Base-by-base conservation (phyloP, 92 coral and sea anemone genomes). In the Scolanthus callimorphus region DNA sequence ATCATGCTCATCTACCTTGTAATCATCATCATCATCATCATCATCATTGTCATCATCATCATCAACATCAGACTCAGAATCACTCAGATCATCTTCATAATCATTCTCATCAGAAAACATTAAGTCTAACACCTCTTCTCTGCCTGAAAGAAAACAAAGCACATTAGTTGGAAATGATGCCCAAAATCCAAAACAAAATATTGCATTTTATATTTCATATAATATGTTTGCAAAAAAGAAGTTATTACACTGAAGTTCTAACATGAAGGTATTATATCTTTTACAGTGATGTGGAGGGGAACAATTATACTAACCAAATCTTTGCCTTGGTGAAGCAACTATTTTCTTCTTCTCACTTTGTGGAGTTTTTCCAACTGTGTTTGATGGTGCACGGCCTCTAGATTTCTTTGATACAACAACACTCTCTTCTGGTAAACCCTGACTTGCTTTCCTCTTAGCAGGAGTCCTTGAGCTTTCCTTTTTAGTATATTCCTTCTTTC, bases 371-470 rank as follows among this genome's bases (percentile, higher is more conserved):
- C 44, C 25, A 17, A 1, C 50, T 11, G 21, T 39, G 11, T 34
- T 51, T 20, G 20, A 39, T 11, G 68, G 49, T 15, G 27, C 15
- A 21, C 51, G 51, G 20, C 50, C 52, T n/a, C n/a, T n/a, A 54
- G 66, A 82, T 74, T 64, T 77, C 54, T 91, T 91, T 27, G 53
- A 58, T 0, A 67, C 57, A 27, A 80, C 82, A 21, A 22, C 55
- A 1, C 83, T 73, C 28, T 76, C 91, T 61, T 91, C 97, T 29
- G 96, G 89, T 9, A 91, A 53, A 51, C 97, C 87, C 27, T 76
- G 76, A 29, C 91, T 91, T 46, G 97, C 97, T 60, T 89, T 91
- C 38, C 97, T 62, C 30, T 91, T 91, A 11, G 48, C 43, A n/a
- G 81, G 65, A 20, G 63, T 51, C 29, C 48, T 61, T 13, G 9